These are phyloP conservation scores for Scomber colias DNA, from an alignment of 2,113 vertebrate genomes.

Conservation along the genomic window DNA sequence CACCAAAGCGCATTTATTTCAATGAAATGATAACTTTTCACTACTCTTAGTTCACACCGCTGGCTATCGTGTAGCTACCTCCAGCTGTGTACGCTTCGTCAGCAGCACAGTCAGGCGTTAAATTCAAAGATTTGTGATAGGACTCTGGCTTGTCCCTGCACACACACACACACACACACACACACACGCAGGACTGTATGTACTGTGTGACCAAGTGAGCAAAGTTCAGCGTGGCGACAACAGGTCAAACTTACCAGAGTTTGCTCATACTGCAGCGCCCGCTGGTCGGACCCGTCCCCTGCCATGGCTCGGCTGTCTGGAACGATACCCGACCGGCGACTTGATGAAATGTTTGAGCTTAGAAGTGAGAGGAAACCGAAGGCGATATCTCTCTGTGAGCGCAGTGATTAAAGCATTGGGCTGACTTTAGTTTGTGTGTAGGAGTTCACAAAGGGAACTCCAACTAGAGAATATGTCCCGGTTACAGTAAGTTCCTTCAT, in stretches of 20 bases:
- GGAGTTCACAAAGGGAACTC: conserved; percentile 52
- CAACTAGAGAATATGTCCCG: conserved; percentile 27
- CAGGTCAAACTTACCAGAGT: conserved; percentile 90
- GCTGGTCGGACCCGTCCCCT: conserved; percentile 89
- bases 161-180: too few relatives aligned
- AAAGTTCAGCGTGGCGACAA: conserved; percentile 59
- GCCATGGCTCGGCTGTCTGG: conserved; percentile 82
- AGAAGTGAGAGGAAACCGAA: conserved; percentile 32
- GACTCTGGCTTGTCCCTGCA: not conserved
- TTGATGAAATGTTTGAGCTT: conserved; percentile 16
- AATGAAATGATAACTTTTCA: not conserved
- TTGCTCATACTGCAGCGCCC: conserved; percentile 96
- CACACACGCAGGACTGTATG: too few relatives aligned
- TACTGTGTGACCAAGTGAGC: not conserved
- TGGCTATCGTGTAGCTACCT: not conserved
- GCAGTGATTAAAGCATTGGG: conserved; percentile 39
- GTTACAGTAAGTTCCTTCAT: conserved; percentile 65
- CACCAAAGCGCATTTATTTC: not conserved
- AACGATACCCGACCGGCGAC: conserved; percentile 49
- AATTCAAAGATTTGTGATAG: not conserved
- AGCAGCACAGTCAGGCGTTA: not conserved
- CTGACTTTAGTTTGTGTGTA: not conserved
- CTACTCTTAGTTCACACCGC: not conserved
- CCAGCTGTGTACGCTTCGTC: not conserved
- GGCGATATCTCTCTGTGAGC: conserved; percentile 1